These are phyloP conservation scores for Brachyhypopomus occidentalis DNA, from an alignment of 2,113 vertebrate species.

Conservation along the genomic window DNA sequence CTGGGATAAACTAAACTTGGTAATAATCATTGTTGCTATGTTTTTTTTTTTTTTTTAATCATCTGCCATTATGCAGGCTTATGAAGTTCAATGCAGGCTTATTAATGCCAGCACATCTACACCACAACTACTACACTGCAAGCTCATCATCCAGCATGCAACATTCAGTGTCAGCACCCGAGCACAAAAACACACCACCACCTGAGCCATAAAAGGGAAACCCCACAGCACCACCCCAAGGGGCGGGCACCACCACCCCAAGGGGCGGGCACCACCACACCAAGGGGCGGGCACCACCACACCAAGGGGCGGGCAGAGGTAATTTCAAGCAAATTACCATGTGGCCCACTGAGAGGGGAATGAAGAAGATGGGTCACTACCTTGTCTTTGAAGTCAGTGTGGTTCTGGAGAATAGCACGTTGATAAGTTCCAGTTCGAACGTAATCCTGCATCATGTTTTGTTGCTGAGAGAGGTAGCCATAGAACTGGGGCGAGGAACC, in stretches of 20 bases:
- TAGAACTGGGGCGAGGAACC: slow-evolving; percentile 81
- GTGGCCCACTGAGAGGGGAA: too few relatives aligned
- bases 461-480: slow-evolving; percentile 98
- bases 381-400: slow-evolving; percentile 96
- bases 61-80: too few relatives aligned
- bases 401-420: slow-evolving; percentile 94
- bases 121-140: neutral
- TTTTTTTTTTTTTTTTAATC: neutral
- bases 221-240: neutral
- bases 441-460: slow-evolving; percentile 99
- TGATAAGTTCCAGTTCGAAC: slow-evolving; percentile 97
- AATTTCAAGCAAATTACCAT: too few relatives aligned
- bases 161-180: neutral
- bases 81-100: too few relatives aligned
- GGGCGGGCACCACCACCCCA: neutral
- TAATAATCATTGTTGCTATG: too few relatives aligned
- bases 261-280: neutral
- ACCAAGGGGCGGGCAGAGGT: neutral
- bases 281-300: neutral
- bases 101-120: too few relatives aligned
- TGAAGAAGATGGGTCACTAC: slow-evolving; percentile 60
- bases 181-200: neutral
- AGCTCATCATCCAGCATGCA: too few relatives aligned
- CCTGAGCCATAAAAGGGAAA: neutral
- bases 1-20: too few relatives aligned